Percentiles rank a stretch among this genome's conserved stretches.
phyloP scores from a whole-genome alignment of 2,888 invertebrate species.

The Megaustenia siamemsis region DNA sequence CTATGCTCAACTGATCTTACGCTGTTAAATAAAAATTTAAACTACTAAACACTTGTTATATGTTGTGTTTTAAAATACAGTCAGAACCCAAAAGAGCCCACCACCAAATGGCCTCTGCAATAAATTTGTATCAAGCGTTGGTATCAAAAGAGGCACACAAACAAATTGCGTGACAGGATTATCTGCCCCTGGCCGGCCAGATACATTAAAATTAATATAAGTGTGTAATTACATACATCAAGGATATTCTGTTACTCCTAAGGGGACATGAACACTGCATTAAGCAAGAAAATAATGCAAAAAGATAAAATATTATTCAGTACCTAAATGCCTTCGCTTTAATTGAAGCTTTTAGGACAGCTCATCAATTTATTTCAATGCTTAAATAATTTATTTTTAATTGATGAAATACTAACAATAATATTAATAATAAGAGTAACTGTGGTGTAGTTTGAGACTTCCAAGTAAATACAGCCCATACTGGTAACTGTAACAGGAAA shows the following conservation, averaged over 20 bases:
- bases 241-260: background rate
- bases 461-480: background rate
- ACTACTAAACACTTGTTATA: background rate
- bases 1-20: background rate
- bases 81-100: slow-evolving; percentile 42
- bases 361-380: background rate
- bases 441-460: too few species aligned
- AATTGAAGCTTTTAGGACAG: background rate
- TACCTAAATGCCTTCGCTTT: background rate
- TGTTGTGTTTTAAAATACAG: slow-evolving; percentile 16
- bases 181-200: slow-evolving; percentile 56
- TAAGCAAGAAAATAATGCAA: background rate
- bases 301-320: background rate
- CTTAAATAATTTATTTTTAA: too few species aligned
- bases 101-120: slow-evolving; percentile 47
- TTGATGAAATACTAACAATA: too few species aligned
- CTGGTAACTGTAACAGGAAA: background rate
- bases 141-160: slow-evolving; percentile 50
- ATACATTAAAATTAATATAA: slow-evolving; percentile 22
- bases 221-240: slow-evolving; percentile 19
- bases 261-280: background rate
- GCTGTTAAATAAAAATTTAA: background rate
- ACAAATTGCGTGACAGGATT: slow-evolving; percentile 51
- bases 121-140: slow-evolving; percentile 47
- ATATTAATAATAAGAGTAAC: too few species aligned